Evolutionary conservation across 2,888 invertebrate genomes (phyloP).

Genomic region (Ceriagrion tenellum): DNA sequence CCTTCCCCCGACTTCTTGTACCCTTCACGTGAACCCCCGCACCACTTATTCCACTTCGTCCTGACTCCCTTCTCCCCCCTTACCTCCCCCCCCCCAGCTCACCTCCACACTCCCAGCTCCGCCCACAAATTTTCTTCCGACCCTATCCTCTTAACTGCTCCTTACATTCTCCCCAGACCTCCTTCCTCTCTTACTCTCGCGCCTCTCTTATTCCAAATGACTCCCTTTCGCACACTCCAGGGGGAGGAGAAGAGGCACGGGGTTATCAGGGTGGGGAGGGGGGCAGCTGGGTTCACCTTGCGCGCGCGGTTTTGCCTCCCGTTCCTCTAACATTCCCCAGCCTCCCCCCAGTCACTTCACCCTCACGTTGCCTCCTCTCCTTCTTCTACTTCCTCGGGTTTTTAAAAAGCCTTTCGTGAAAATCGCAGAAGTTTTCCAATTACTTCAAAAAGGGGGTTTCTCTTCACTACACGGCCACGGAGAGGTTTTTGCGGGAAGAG

Average conservation of each 20-base stretch:
- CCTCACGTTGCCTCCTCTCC: neutral
- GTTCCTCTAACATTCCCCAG: no score
- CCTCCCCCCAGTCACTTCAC: no score
- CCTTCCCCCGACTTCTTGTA: neutral
- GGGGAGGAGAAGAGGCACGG: neutral
- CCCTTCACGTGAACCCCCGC: no score
- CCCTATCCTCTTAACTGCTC: constrained; percentile 4
- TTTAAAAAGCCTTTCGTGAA: constrained; percentile 46
- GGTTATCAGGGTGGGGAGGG: no score
- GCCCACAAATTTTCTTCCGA: constrained; percentile 19
- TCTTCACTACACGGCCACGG: no score
- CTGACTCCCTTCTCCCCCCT: neutral
- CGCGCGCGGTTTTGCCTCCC: neutral
- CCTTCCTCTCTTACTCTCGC: no score
- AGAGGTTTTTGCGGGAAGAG: neutral
- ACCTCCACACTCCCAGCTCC: neutral
- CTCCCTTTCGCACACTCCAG: neutral
- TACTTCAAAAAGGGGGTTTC: constrained; percentile 41
- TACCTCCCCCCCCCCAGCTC: neutral
- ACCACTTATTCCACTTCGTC: neutral
- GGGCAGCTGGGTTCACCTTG: neutral
- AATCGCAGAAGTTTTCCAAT: constrained; percentile 63
- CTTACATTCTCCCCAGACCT: neutral
- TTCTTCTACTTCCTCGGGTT: neutral
- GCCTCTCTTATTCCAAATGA: neutral